Conservation (phyloP, 2,797 vertebrate species). For the Chaetophractus vellerosus region DNA sequence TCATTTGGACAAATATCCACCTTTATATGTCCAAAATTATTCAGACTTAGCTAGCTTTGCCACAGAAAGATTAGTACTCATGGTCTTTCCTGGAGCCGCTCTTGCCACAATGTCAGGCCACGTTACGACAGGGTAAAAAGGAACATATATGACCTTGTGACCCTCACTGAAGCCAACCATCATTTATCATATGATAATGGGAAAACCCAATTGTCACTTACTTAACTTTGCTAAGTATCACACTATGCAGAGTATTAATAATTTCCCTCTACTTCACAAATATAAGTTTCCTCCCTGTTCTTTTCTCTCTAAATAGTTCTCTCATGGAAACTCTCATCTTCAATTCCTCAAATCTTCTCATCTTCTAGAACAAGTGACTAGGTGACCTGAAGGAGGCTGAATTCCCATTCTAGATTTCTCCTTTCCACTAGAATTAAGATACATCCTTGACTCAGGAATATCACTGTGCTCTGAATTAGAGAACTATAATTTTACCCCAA, state of each 20-base stretch:
- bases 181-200: neutral
- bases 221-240: neutral
- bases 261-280: neutral
- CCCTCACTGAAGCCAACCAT: neutral
- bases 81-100: neutral
- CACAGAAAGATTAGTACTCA: neutral
- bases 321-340: neutral
- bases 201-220: neutral
- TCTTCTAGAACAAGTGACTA: neutral
- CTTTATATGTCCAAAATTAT: neutral
- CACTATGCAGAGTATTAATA: neutral
- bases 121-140: neutral
- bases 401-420: neutral
- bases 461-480: neutral
- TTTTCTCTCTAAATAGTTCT: neutral
- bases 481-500: neutral
- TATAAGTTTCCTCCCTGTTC: neutral
- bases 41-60: neutral
- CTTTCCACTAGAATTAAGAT: neutral
- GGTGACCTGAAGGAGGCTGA: neutral
- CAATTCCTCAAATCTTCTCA: slow-evolving; percentile 6
- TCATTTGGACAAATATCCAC: neutral
- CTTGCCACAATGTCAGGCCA: neutral
- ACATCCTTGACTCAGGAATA: neutral
- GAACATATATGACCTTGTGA: neutral